Evolutionary conservation across 2,888 invertebrate genomes (phyloP), one percentile per base, ranked within the genome.

Genomic region (Protonemura montana): DNA sequence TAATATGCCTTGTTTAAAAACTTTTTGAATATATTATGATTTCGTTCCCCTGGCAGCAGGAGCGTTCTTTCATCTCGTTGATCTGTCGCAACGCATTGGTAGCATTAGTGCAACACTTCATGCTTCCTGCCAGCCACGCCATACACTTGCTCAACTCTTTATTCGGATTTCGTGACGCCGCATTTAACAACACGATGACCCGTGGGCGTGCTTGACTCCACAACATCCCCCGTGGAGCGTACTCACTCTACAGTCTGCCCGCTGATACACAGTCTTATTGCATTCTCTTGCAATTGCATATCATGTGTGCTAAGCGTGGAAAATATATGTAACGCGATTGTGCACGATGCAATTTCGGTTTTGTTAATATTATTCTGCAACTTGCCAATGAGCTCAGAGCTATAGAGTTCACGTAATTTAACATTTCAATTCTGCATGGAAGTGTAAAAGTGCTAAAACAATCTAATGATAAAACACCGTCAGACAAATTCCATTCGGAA

Each of bases 141-240:
- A 78, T 7, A 21, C 30, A 28, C 30, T 81, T 81, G 81, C 81
- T 21, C 81, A 81, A 81, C 81, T 30, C 81, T 78, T 78, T 26
- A 78, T 78, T 78, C 78, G 78, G 29, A 78, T 28, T 78, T 28
- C 29, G 81, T 81, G 81, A 81, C 81, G 81, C 30, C 81, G 30
- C 81, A n/a, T 81, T 28, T 59, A 59, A 21, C 59, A 10, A 59
- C 59, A 59, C 59, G 81, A 81, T 81, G 29, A 30, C 81, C 81
- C 81, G 29, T 29, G 81, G 81, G 81, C 81, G 28, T 59, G 29
- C 81, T 81, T 28, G 28, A 81, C 81, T 21, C 81, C 28, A n/a
- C 81, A n/a, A 81, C 81, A 81, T 81, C 81, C n/a, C 81, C 29
- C 78, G 10, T n/a, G 5, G 78, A 21, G 27, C 0, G 30, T 16